A percentile compares a stretch with the other conserved stretches of the same genome.
phyloP scores from a whole-genome alignment of 2,888 invertebrate genomes.

The Coenonympha arcania region DNA sequence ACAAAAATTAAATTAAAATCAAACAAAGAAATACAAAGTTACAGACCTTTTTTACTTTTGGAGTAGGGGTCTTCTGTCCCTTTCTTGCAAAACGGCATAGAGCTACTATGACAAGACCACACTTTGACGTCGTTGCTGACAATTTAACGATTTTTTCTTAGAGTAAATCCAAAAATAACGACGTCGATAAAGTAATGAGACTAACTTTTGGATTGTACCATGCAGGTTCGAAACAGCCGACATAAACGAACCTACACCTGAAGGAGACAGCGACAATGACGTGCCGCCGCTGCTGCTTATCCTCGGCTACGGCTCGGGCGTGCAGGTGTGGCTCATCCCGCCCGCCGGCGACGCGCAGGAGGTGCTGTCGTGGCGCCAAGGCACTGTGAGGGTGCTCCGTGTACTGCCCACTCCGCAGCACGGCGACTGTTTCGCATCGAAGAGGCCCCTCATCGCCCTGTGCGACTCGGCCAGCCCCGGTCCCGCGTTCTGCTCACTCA shows the following conservation, averaged over 20 bases:
- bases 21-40: no score
- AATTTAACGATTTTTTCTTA: no score
- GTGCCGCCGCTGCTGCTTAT: constrained; percentile 88
- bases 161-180: no score
- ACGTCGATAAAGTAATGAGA: no score
- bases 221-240: constrained; percentile 89
- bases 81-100: no score
- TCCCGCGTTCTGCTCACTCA: constrained; percentile 84
- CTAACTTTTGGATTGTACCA: not conserved
- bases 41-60: no score
- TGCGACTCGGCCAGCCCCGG: constrained; percentile 89
- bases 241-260: constrained; percentile 82
- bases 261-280: constrained; percentile 80
- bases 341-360: constrained; percentile 95
- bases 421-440: constrained; percentile 82
- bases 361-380: constrained; percentile 94
- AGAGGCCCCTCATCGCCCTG: constrained; percentile 90
- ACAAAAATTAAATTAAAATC: no score
- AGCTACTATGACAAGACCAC: no score
- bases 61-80: no score
- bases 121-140: no score
- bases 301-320: constrained; percentile 76
- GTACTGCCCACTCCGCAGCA: constrained; percentile 86
- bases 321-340: constrained; percentile 87
- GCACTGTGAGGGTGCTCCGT: constrained; percentile 86